Evolutionary conservation across 2,888 invertebrate species (phyloP).

Genomic region (Brassicogethes aeneus): DNA sequence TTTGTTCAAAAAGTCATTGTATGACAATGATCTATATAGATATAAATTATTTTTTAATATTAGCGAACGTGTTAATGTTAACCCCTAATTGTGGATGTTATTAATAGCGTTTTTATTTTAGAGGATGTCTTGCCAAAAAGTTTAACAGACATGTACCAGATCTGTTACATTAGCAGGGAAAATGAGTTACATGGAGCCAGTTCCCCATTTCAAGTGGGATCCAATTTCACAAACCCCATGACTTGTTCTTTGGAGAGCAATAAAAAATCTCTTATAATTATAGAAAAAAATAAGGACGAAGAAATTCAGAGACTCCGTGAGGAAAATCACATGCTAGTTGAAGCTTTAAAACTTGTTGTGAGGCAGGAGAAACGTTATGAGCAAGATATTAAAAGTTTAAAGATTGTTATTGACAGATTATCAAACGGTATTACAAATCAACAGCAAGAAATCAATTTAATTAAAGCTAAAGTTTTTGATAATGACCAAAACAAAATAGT

Average conservation of each 20-base stretch:
- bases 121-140: constrained; percentile 31
- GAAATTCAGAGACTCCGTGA: constrained; percentile 25
- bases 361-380: constrained; percentile 21
- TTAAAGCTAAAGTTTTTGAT: constrained; percentile 25
- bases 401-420: constrained; percentile 19
- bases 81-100: not conserved
- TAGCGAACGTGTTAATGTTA: no score
- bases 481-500: constrained; percentile 24
- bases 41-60: no score
- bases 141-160: constrained; percentile 30
- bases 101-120: constrained; percentile 19
- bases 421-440: constrained; percentile 7
- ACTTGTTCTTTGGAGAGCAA: not conserved
- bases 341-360: constrained; percentile 21
- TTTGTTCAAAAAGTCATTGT: no score
- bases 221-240: constrained; percentile 1
- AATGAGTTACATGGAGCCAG: constrained; percentile 35
- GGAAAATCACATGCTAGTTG: constrained; percentile 26
- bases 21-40: no score
- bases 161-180: constrained; percentile 35
- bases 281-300: constrained; percentile 3
- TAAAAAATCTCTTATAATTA: constrained; percentile 9
- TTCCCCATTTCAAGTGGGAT: constrained; percentile 27
- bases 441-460: constrained; percentile 28
- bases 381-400: constrained; percentile 23